phyloP scores from a whole-genome alignment of 35 echinoderm and acorn worm genomes.

The Antedon bifida region DNA sequence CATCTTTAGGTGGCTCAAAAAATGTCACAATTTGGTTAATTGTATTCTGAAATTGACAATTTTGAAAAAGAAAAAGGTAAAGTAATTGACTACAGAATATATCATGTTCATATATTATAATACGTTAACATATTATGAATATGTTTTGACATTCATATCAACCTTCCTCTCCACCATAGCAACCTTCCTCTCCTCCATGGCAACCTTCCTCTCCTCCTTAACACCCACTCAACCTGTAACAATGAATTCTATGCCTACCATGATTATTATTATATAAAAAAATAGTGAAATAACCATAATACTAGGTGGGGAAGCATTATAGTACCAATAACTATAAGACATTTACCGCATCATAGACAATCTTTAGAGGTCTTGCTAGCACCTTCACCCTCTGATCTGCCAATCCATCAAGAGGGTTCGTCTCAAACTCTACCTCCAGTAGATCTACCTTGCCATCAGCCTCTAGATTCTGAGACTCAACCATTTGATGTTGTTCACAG shows the following conservation, averaged over 20 bases:
- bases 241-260: too few species aligned
- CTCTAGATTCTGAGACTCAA: constrained; percentile 62
- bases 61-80: too few species aligned
- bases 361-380: constrained; percentile 66
- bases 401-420: constrained; percentile 70
- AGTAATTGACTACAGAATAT: constrained; percentile 4
- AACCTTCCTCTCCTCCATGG: too few species aligned
- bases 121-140: too few species aligned
- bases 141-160: too few species aligned
- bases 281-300: neutral
- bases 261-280: neutral
- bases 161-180: too few species aligned
- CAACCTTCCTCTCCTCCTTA: too few species aligned
- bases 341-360: constrained; percentile 96
- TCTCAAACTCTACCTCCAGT: constrained; percentile 60
- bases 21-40: constrained; percentile 56
- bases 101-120: too few species aligned
- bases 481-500: constrained; percentile 63
- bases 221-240: too few species aligned
- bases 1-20: constrained; percentile 61
- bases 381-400: constrained; percentile 78
- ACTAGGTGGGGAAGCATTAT: too few species aligned
- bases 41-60: constrained; percentile 56
- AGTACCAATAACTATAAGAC: too few species aligned
- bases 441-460: constrained; percentile 36